Evolutionary conservation across 2,888 invertebrate species (phyloP).

Genomic region (Leucozona laternaria): DNA sequence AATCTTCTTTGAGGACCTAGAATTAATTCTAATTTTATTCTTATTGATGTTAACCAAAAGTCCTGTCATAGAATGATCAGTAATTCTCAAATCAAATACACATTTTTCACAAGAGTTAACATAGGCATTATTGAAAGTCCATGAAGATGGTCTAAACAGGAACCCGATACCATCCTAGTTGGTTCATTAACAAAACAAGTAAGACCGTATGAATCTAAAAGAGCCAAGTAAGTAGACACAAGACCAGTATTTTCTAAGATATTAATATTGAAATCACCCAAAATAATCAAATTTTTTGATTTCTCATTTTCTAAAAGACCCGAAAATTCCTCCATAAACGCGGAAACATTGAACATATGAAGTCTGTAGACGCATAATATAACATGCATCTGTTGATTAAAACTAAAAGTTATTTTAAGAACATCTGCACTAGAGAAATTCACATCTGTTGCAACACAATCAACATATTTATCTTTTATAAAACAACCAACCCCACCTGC

Average conservation of each 20-base stretch:
- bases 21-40: not conserved
- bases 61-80: not conserved
- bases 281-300: not conserved
- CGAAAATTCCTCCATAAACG: not conserved
- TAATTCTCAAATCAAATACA: not conserved
- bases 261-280: no score
- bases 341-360: not conserved
- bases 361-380: not conserved
- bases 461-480: not conserved
- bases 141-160: not conserved
- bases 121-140: not conserved
- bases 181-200: no score
- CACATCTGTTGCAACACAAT: not conserved
- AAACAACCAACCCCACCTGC: not conserved
- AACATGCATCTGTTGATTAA: not conserved
- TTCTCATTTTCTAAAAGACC: not conserved
- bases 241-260: not conserved
- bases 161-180: no score
- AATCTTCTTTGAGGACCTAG: not conserved
- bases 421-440: not conserved
- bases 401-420: not conserved
- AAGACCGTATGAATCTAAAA: no score
- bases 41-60: not conserved
- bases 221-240: no score
- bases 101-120: not conserved